A percentile compares a stretch with the other conserved stretches of the same genome.
Conservation (phyloP, 2,888 invertebrate genomes). For the Hirtodrosophila duncani region DNA sequence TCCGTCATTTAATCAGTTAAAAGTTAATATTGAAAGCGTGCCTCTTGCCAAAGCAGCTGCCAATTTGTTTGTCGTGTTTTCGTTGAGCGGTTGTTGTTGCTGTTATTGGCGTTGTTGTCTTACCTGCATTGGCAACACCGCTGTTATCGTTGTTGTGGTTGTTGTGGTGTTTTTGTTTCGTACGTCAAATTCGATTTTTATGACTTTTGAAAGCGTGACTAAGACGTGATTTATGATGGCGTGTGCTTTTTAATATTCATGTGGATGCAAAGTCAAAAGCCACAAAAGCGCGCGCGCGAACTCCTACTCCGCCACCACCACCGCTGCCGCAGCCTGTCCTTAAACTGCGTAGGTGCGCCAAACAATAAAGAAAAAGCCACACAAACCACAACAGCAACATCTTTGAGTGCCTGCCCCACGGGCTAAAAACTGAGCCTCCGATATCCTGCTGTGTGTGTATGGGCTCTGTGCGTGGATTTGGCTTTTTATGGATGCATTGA, state of each 20-base stretch:
- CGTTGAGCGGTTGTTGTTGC: conserved; percentile 6
- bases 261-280: conserved; percentile 39
- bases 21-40: too few species aligned
- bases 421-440: conserved; percentile 37
- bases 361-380: conserved; percentile 62
- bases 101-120: conserved; percentile 4
- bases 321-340: conserved; percentile 25
- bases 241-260: conserved; percentile 78
- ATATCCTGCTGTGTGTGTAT: conserved; percentile 67
- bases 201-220: conserved; percentile 78
- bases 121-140: conserved; percentile 1
- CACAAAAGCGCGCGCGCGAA: conserved; percentile 21
- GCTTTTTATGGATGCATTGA: conserved; percentile 59
- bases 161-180: conserved; percentile 23
- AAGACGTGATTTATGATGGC: conserved; percentile 79
- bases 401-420: conserved; percentile 40
- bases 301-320: conserved; percentile 3
- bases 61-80: conserved; percentile 22
- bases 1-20: too few species aligned
- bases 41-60: too few species aligned
- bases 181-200: conserved; percentile 77
- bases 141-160: conserved; percentile 19
- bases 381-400: conserved; percentile 39
- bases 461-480: conserved; percentile 51
- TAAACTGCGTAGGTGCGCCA: conserved; percentile 71